Evolutionary conservation across 2,888 invertebrate genomes (phyloP).

Genomic region (Ormyrus rosae): DNA sequence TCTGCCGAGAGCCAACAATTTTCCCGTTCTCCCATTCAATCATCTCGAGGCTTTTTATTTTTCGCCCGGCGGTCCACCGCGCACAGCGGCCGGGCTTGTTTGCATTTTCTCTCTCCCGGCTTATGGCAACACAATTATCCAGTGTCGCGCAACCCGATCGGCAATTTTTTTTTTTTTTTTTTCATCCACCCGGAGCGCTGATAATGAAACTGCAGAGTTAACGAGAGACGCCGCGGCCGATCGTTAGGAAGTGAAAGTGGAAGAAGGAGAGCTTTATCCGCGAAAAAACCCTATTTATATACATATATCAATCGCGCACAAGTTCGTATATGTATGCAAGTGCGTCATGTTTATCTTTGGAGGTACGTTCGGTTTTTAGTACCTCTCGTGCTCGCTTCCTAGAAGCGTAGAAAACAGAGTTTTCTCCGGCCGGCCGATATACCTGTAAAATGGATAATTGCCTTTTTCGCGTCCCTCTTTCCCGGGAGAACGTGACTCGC

Average conservation of each 20-base stretch:
- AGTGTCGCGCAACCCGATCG: too few species aligned
- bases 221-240: not conserved
- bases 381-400: slow-evolving; percentile 4
- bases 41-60: too few species aligned
- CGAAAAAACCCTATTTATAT: not conserved
- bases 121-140: not conserved
- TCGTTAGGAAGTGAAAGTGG: slow-evolving; percentile 11
- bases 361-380: not conserved
- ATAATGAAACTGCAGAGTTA: not conserved
- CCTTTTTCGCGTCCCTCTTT: slow-evolving; percentile 5
- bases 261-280: not conserved
- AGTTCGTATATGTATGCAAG: not conserved
- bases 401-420: not conserved
- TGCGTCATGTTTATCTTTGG: slow-evolving; percentile 3
- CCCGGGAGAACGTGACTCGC: not conserved
- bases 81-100: not conserved
- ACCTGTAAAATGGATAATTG: slow-evolving; percentile 23
- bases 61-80: too few species aligned
- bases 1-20: too few species aligned
- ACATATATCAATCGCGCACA: not conserved
- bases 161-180: too few species aligned
- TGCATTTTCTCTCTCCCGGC: not conserved
- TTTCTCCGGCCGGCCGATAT: not conserved
- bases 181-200: too few species aligned
- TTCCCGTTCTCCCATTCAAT: too few species aligned